Percentiles rank a stretch among this genome's conserved stretches.
Conservation (phyloP, 2,113 vertebrate genomes). For the Lophochroa leadbeateri region DNA sequence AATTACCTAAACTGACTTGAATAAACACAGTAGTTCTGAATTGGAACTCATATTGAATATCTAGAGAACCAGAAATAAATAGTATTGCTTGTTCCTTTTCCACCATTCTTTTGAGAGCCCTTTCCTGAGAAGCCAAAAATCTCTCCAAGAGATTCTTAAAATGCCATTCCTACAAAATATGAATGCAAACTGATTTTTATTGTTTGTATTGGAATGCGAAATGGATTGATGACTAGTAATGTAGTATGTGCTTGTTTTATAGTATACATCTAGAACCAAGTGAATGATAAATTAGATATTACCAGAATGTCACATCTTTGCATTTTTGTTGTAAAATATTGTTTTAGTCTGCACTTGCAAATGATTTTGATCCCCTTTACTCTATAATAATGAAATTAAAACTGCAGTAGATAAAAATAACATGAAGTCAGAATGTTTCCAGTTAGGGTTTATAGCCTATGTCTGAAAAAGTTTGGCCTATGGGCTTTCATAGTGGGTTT, state of each 20-base stretch:
- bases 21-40: neutral
- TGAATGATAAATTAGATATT: neutral
- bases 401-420: neutral
- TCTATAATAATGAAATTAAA: neutral
- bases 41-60: neutral
- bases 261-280: neutral
- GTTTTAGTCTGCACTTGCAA: neutral
- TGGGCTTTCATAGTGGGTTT: neutral
- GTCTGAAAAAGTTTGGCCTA: neutral
- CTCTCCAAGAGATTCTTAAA: conserved; percentile 5
- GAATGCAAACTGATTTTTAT: neutral
- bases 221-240: neutral
- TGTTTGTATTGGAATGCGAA: neutral
- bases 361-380: neutral
- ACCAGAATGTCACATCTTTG: neutral
- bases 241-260: neutral
- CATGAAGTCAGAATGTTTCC: neutral
- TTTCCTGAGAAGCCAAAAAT: neutral
- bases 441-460: neutral
- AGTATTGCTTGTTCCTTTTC: neutral
- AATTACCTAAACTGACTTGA: neutral
- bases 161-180: neutral
- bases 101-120: neutral
- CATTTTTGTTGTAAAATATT: neutral
- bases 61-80: neutral